Percentiles rank a stretch among this genome's conserved stretches.
Evolutionary conservation across 2,888 invertebrate genomes (phyloP).

Genomic region (Amphipyra berbera): DNA sequence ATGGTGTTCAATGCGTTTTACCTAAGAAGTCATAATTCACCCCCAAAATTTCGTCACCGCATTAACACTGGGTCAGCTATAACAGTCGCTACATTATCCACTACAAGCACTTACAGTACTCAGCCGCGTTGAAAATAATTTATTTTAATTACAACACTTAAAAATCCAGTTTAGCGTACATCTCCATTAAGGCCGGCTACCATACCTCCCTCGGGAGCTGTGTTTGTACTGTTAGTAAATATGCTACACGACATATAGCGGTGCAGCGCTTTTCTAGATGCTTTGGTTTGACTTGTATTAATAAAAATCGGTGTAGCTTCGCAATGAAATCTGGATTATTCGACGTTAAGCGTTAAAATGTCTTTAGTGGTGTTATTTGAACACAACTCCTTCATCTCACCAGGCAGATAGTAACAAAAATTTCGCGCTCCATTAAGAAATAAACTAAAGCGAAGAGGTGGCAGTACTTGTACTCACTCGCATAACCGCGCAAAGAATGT

Average conservation of each 20-base stretch:
- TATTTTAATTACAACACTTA: constrained; percentile 67
- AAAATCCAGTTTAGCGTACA: constrained; percentile 69
- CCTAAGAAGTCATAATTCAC: neutral
- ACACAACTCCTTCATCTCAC: neutral
- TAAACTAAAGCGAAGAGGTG: neutral
- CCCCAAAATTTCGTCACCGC: neutral
- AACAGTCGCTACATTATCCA: constrained; percentile 15
- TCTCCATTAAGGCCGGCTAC: constrained; percentile 65
- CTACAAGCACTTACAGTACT: constrained; percentile 39
- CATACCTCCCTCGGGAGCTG: constrained; percentile 42
- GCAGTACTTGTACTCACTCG: neutral
- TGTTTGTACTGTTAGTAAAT: constrained; percentile 48
- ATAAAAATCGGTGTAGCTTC: neutral
- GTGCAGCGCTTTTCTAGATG: constrained; percentile 41
- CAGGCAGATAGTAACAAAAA: neutral
- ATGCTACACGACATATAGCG: constrained; percentile 41
- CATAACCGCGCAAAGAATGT: constrained; percentile 16
- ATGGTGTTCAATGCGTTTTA: neutral
- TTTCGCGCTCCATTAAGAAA: neutral
- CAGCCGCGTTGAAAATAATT: constrained; percentile 45
- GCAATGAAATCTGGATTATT: too few relatives aligned
- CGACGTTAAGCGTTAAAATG: too few relatives aligned
- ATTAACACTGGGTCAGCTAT: constrained; percentile 10
- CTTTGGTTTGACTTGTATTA: constrained; percentile 2
- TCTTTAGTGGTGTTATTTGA: too few relatives aligned